Base-by-base conservation (phyloP, 2,113 vertebrate species). In the Cebus imitator region DNA sequence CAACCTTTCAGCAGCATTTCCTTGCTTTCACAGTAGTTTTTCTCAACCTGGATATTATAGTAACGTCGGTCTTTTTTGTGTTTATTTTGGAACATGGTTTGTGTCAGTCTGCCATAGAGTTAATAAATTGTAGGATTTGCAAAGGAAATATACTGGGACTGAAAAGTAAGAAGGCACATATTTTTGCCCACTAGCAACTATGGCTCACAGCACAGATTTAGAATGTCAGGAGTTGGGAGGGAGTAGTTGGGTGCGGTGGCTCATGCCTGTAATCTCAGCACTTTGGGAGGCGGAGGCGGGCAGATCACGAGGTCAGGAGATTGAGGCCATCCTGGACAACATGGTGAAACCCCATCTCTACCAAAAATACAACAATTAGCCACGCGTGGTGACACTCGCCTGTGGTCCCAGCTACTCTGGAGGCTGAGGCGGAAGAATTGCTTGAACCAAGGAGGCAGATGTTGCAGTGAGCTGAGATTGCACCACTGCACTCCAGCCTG, bases 121-220 rank as follows among this genome's bases (percentile, higher is more conserved):
- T 97, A 96, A 94, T 97, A 97, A 93, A 96, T 91, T 82, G 18
- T 91, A 92, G 93, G 91, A 95, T 98, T 98, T 98, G 96, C 94
- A 95, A 92, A 95, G 95, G 94, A 97, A 98, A 97, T 96, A 95
- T 18, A 86, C 80, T 66, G 82, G 78, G 79, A 91, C 89, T 88
- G 96, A 93, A 97, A 96, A 90, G 68, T 92, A 94, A 96, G 93
- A 90, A 92, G 82, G 55, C 57, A 37, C 50, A 35, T 95, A 66
- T 40, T 84, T 97, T 72, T 96, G 23, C 79, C 96, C 86, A 58
- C 25, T 37, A 73, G 87, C 70, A 73, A 4, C 30, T 64, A 40
- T 66, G 76, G 14, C 85, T 90, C 72, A 58, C 72, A 97, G 81
- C 72, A 84, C 50, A 85, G 87, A 85, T 61, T 87, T 78, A 70